Evolutionary conservation across 1,140 invertebrate genomes (phyloP), one percentile per base, ranked within the genome.

Genomic region (Mesaphorura yosii): DNA sequence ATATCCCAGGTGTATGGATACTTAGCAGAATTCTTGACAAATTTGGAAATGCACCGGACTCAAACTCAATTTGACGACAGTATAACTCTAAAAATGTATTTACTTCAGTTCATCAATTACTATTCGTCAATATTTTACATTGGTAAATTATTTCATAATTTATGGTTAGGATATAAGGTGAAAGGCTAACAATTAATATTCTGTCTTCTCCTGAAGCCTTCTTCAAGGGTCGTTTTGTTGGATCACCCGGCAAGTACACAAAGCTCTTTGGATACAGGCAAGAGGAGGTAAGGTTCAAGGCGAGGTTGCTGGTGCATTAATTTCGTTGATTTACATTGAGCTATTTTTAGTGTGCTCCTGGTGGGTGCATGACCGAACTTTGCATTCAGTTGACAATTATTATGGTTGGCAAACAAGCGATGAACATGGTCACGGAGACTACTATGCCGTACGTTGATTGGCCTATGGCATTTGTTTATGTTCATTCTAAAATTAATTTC

Each of bases 61-160:
- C 92, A 98, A 73, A 92, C 88, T 0, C 90, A 98, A 72, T 98
- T 95, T 71, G 94, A 98, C 66, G 91, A 98, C 65, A 92, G 88
- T 38, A 70, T 97, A 17, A 97, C 91, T 0, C 73, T 98, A 12
- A 98, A 98, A 75, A 94, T 98, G 63, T 98, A 97, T 69, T 69
- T 98, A 7, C 78, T 98, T 31, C 91, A 98, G 73, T 98, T 98
- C 73, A 87, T 98, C 28, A 98, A 98, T 70, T 97, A 95, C 69
- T 98, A 98, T 70, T 88, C 92, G 20, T 94, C 91, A 1, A 93
- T 98, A 67, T 94, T 98, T 74, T 98, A 98, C 66, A 93, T 98
- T 64, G 94, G 92, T 0, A 98, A 98, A 72, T 84, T 96, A 62
- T 96, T 97, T 69, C 92, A 91, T 40, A 93, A 88, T 69, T 84